phyloP scores from a whole-genome alignment of 2,113 vertebrate species.

The Siphamia tubifer region DNA sequence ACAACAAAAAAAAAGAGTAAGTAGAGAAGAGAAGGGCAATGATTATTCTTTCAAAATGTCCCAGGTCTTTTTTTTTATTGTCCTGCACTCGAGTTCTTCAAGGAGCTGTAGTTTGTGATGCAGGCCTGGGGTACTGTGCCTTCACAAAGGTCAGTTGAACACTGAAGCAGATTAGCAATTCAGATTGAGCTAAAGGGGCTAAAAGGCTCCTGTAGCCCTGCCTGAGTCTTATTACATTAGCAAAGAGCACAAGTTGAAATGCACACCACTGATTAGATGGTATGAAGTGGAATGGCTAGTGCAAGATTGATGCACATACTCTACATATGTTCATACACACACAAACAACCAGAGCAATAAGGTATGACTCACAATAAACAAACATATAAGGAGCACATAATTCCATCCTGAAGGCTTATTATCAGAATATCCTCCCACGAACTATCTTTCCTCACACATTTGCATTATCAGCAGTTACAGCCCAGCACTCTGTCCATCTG shows the following conservation, averaged over 20 bases:
- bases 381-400: neutral
- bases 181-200: slow-evolving; percentile 73
- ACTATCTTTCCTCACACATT: slow-evolving; percentile 3
- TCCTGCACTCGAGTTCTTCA: slow-evolving; percentile 54
- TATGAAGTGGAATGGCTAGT: slow-evolving; percentile 2
- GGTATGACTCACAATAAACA: slow-evolving; percentile 20
- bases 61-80: slow-evolving; percentile 51
- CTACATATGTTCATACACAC: neutral
- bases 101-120: slow-evolving; percentile 57
- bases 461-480: slow-evolving; percentile 17
- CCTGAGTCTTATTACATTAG: slow-evolving; percentile 75
- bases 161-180: slow-evolving; percentile 75
- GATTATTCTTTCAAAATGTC: slow-evolving; percentile 46
- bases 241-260: slow-evolving; percentile 55
- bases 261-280: slow-evolving; percentile 45
- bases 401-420: slow-evolving; percentile 13
- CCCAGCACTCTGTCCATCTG: slow-evolving; percentile 22
- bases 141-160: slow-evolving; percentile 76
- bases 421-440: slow-evolving; percentile 6
- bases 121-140: slow-evolving; percentile 63
- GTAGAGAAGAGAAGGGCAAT: slow-evolving; percentile 7
- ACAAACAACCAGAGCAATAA: slow-evolving; percentile 1
- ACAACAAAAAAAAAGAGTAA: neutral
- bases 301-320: neutral
- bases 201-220: slow-evolving; percentile 67